Evolutionary conservation across 1,140 invertebrate species (phyloP).

Genomic region (Ylistrum balloti): DNA sequence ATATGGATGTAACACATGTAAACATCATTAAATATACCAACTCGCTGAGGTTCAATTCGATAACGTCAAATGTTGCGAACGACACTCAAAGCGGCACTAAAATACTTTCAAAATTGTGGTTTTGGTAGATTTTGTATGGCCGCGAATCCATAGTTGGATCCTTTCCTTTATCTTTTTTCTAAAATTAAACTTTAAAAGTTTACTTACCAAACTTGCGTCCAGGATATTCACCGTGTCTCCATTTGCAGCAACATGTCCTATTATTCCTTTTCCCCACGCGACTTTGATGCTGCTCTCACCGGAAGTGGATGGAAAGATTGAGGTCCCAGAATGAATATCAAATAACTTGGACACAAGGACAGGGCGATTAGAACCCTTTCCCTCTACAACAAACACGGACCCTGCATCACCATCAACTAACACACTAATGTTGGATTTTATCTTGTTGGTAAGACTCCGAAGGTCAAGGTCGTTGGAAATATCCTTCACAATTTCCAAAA

Average conservation of each 20-base stretch:
- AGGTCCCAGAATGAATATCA: slow-evolving; percentile 88
- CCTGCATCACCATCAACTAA: slow-evolving; percentile 94
- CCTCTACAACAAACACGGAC: slow-evolving; percentile 93
- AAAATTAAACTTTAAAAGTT: neutral
- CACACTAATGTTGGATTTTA: slow-evolving; percentile 96
- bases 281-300: slow-evolving; percentile 70
- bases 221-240: slow-evolving; percentile 96
- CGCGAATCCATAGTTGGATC: no score
- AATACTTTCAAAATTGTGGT: no score
- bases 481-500: slow-evolving; percentile 97
- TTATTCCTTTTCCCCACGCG: slow-evolving; percentile 92
- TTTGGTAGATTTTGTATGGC: no score
- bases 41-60: no score
- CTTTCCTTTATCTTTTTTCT: no score
- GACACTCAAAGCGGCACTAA: no score
- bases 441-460: slow-evolving; percentile 95
- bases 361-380: slow-evolving; percentile 83
- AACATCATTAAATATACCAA: no score
- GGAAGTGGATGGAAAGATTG: slow-evolving; percentile 89
- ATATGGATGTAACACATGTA: no score
- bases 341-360: slow-evolving; percentile 96
- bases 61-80: no score
- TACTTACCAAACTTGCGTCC: slow-evolving; percentile 93
- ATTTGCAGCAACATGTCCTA: slow-evolving; percentile 95
- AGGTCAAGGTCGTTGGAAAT: slow-evolving; percentile 98